Conservation (phyloP, 2,888 invertebrate species). For the Hirtodrosophila duncani region DNA sequence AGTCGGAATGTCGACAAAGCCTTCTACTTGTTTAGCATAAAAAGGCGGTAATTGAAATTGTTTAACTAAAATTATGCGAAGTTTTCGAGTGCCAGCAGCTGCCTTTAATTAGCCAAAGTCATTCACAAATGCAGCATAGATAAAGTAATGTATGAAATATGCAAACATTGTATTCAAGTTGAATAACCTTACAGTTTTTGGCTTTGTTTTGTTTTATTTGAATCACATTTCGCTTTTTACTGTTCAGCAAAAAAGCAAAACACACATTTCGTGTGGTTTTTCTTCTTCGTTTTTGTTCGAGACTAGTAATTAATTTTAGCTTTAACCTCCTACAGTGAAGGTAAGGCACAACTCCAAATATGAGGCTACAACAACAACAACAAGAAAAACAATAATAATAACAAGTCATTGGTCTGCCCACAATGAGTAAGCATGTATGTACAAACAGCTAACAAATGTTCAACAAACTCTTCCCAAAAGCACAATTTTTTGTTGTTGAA, state of each 20-base stretch:
- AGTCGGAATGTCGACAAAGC: too few species aligned
- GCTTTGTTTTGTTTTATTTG: conserved; percentile 24
- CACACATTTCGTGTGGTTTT: not conserved
- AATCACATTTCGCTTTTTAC: conserved; percentile 17
- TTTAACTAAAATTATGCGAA: not conserved
- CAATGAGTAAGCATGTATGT: too few species aligned
- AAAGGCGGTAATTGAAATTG: conserved; percentile 12
- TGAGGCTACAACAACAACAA: conserved; percentile 47
- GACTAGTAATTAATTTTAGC: conserved; percentile 48
- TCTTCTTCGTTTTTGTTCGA: conserved; percentile 14
- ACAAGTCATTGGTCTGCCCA: too few species aligned
- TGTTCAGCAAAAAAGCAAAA: conserved; percentile 8
- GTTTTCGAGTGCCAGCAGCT: conserved; percentile 2
- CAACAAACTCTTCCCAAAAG: too few species aligned
- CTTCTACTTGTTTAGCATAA: too few species aligned
- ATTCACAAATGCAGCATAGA: too few species aligned
- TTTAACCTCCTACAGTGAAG: conserved; percentile 29
- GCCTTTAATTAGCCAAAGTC: conserved; percentile 28
- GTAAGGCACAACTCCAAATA: conserved; percentile 16
- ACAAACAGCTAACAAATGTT: too few species aligned
- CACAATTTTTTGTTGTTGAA: too few species aligned
- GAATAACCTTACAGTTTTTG: conserved; percentile 45
- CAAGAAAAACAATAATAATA: not conserved
- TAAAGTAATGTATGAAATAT: too few species aligned
- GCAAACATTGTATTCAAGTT: conserved; percentile 50